phyloP scores from a whole-genome alignment of 2,113 vertebrate species.

The Elephantulus edwardii region DNA sequence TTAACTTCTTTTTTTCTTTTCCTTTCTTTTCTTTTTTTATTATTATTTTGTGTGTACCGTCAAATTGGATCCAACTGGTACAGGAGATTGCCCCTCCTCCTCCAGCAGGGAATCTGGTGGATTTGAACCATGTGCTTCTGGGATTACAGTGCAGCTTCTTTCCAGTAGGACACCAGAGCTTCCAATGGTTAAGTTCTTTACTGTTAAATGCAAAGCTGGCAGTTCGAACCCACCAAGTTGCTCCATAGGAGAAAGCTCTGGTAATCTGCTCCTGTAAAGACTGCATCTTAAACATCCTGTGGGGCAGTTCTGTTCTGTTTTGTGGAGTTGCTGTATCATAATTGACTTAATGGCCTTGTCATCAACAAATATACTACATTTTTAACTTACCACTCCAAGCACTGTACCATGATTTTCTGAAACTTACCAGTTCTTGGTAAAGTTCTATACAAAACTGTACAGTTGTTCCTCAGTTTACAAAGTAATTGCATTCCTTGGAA shows the following conservation, averaged over 20 bases:
- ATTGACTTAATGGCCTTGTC: neutral
- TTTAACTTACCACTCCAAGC: neutral
- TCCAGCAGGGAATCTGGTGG: no score
- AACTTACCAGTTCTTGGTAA: neutral
- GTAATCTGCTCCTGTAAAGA: neutral
- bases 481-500: constrained; percentile 3
- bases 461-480: neutral
- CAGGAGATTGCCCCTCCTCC: no score
- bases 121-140: no score
- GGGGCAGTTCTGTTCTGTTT: neutral
- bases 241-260: neutral
- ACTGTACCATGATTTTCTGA: neutral
- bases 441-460: neutral
- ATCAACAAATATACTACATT: neutral
- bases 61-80: no score
- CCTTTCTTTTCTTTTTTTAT: no score
- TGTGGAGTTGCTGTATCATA: neutral
- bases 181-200: no score
- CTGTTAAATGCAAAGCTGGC: neutral
- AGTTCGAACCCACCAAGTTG: neutral
- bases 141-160: no score
- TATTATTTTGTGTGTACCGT: no score
- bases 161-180: no score
- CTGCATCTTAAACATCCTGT: neutral
- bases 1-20: no score